Evolutionary conservation across 2,888 invertebrate species (phyloP), one percentile per base, ranked within the genome.

Genomic region (Tiliacea aurago): DNA sequence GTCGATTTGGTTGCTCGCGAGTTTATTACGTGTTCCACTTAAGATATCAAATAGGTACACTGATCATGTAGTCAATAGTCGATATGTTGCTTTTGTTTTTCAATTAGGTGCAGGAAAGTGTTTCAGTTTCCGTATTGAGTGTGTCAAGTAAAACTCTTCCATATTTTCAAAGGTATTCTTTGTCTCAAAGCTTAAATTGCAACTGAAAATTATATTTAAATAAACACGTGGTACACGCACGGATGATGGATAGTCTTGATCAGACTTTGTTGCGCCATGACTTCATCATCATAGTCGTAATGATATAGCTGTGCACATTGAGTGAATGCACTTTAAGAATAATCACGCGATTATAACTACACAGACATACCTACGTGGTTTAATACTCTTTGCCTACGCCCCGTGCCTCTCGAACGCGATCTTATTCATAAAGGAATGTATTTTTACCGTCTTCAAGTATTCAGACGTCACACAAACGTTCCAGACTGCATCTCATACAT

Each of bases 401-500:
- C 69, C 66, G 53, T 72, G 63, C 10, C 43, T 47, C 47, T 47
- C 62, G 49, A 53, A 45, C 53, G 33, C 69, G 53, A 64, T 80
- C 64, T 71, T 81, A 80, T 43, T 69, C 72, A 73, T 61, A 70
- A 65, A 62, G 51, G 64, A 23, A 55, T 72, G 28, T 76, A 72
- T 80, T 81, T 68, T 64, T 63, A 70, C 15, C 51, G 3, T 70
- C 23, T 67, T 72, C 67, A 73, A 77, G 37, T 49, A 56, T 67
- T 78, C 73, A 51, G 88, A 89, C 83, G 86, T 84, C 71, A 75
- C 28, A 20, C 45, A 53, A 65, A 64, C 62, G 59, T 67, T 76
- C 68, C 78, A 81, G 80, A 66, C 73, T 76, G 70, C 76, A 83
- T 73, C 73, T 74, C 76, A 61, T 82, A 83, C 78, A 84, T 84